Conservation (phyloP, 2,113 vertebrate genomes). For the Laticauda laticaudata region DNA sequence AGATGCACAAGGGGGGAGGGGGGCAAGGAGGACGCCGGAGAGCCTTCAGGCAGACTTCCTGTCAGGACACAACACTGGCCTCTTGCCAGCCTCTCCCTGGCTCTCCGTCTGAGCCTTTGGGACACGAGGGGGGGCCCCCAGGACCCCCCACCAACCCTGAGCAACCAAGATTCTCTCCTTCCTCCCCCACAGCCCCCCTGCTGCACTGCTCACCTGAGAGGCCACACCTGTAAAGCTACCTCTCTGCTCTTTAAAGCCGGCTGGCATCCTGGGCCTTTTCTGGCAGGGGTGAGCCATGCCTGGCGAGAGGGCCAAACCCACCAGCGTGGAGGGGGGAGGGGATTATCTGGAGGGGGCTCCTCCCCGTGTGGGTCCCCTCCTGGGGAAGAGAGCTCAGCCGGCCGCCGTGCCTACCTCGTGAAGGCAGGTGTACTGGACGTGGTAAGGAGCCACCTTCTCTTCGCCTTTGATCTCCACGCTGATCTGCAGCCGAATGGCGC, state of each 20-base stretch:
- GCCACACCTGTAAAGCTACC: no score
- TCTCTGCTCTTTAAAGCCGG: no score
- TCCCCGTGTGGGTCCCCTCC: no score
- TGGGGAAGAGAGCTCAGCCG: not conserved
- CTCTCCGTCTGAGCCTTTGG: not conserved
- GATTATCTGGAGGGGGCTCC: not conserved
- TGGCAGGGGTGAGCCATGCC: rapidly evolving
- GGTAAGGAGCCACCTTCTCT: constrained; percentile 28
- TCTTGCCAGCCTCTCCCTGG: not conserved
- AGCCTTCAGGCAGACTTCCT: not conserved
- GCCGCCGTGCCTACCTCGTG: not conserved
- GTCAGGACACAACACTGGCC: no score
- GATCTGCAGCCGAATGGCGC: constrained; percentile 31
- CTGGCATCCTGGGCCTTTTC: not conserved
- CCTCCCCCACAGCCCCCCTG: not conserved
- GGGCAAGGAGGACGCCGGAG: not conserved
- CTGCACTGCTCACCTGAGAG: not conserved
- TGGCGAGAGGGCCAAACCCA: not conserved
- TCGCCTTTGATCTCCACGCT: constrained; percentile 28
- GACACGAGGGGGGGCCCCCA: not conserved
- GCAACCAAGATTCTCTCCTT: not conserved
- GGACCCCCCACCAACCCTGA: not conserved
- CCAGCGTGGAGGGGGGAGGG: not conserved
- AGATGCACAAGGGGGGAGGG: not conserved
- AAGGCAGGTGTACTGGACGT: constrained; percentile 26